A percentile compares a stretch with the other conserved stretches of the same genome.
Evolutionary conservation across 2,888 invertebrate species (phyloP).

Genomic region (Adineta ricciae): DNA sequence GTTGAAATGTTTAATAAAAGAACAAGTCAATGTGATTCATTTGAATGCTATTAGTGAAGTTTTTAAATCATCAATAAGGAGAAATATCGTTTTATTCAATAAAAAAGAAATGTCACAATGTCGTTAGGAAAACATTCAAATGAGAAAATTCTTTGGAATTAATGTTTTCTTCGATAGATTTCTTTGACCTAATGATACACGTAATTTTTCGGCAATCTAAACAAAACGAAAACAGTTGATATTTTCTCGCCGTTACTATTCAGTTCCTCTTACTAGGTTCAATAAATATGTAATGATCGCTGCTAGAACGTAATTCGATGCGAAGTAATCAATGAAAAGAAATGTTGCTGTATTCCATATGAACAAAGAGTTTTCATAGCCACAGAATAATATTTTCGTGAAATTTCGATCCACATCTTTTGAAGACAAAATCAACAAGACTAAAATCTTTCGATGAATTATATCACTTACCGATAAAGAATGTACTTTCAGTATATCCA

Average conservation of each 20-base stretch:
- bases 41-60: too few relatives aligned
- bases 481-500: slow-evolving; percentile 40
- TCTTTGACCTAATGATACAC: slow-evolving; percentile 52
- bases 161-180: slow-evolving; percentile 64
- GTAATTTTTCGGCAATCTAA: neutral
- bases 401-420: slow-evolving; percentile 51
- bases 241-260: neutral
- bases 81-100: neutral
- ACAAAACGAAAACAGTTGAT: neutral
- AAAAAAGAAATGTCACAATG: neutral
- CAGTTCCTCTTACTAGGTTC: neutral
- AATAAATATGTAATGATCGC: slow-evolving; percentile 54
- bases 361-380: neutral
- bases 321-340: neutral
- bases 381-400: too few relatives aligned
- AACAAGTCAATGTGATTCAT: too few relatives aligned
- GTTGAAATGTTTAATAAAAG: too few relatives aligned
- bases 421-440: neutral
- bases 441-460: neutral
- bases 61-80: too few relatives aligned
- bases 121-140: slow-evolving; percentile 37
- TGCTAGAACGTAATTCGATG: too few relatives aligned
- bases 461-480: neutral
- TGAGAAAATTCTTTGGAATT: slow-evolving; percentile 64
- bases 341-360: neutral